Evolutionary conservation across 2,888 invertebrate species (phyloP), one percentile per base, ranked within the genome.

Genomic region (Gasteruption jaculator): DNA sequence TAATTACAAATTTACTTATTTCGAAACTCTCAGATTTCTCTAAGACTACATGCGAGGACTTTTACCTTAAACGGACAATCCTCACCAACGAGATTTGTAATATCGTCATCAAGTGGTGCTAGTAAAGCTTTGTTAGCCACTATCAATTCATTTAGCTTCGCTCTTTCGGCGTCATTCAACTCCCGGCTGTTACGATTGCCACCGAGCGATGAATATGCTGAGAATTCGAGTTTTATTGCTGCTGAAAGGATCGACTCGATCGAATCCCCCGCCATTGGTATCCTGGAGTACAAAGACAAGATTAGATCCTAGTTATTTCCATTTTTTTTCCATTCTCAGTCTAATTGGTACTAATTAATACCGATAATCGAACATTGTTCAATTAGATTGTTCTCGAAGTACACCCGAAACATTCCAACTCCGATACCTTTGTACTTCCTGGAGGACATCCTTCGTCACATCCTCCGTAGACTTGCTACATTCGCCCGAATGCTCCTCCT

Each of bases 171-270:
- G 69, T 85, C 84, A 60, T 86, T 86, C 15, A 89, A 74, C 60
- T 83, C 83, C 44, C 82, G 73, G 0, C 81, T 82, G 5, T 77
- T 78, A 3, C 77, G 79, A 52, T 76, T 76, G 52, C 76, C 78
- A 31, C 79, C 77, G 6, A 82, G 72, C 0, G 82, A 78, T 0
- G 80, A 77, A 60, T 82, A 84, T 0, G 85, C 80, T 57, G 86
- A 86, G 64, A 85, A 91, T 71, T 91, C 91, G 44, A 91, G 72
- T 57, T 87, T 87, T 50, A 91, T 90, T 6, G 91, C 91, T 59
- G 90, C 87, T 46, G 85, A 87, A 24, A 91, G 71, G 57, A 91
- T 88, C 0, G 88, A 85, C 63, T 90, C 89, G 66, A 91, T 86
- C 4, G 86, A 85, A 66, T 83, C 83, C 0, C 79, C 80, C 54